Base-by-base conservation (phyloP, 2,797 vertebrate genomes). In the Myiotriccus ornatus region DNA sequence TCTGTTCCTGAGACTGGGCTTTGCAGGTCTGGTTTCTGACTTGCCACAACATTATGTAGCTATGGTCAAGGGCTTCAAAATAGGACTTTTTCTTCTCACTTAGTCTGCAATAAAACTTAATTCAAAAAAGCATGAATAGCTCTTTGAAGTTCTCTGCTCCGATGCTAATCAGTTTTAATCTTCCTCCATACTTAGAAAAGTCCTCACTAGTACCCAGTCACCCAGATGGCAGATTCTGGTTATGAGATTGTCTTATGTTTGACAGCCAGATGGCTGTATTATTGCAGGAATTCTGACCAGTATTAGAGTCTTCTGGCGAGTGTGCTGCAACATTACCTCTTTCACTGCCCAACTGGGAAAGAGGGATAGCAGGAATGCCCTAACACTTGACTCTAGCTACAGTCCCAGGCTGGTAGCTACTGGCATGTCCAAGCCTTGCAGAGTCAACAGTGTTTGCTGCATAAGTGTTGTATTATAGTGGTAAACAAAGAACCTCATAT, bases 401-500 rank as follows among this genome's bases (percentile, higher is more conserved):
- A 41, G 59, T 52, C 17, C 37, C 25, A 65, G 34, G 6, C 56
- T 74, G 64, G 50, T 34, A 84, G n/a, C 44, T 84, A 43, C 37
- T 67, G 25, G 24, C 5, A 2, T 20, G 17, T 35, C 21, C 17
- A 35, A 27, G 28, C 21, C 24, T 35, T 76, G 34, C 20, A 35
- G 39, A 86, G 22, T 14, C 17, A 35, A 7, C 2, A 6, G 18
- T 32, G 24, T 76, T 32, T 53, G 9, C 59, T 65, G 2, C 0
- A 0, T 21, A 30, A 22, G 24, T 53, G 20, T 81, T 71, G 35
- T 2, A 6, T 44, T 53, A 3, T 39, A 39, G 62, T 20, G 24
- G 18, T 47, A 16, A 82, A 39, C 10, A 1, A 7, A 63, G 73
- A 63, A 11, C n/a, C 5, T 57, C 3, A 0, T 1, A 0, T n/a